Conservation (phyloP, 1,140 invertebrate species). For the Drosophila elegans region DNA sequence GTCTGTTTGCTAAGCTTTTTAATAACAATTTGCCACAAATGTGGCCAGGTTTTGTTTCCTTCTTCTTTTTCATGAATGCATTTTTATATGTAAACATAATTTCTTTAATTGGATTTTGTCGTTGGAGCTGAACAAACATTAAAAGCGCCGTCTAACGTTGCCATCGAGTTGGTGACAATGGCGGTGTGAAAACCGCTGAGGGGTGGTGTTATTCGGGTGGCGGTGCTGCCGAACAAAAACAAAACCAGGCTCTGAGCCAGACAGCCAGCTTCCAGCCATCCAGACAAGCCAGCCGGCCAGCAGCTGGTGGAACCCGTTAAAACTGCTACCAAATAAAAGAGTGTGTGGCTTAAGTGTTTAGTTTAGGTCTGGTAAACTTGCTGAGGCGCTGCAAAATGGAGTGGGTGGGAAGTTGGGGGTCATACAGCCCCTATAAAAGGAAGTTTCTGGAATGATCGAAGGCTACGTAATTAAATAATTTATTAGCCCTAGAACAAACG, state of each 20-base stretch:
- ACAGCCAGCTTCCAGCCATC: slow-evolving; percentile 20
- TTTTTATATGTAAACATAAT: slow-evolving; percentile 77
- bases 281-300: slow-evolving; percentile 43
- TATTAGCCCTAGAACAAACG: neutral
- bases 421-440: neutral
- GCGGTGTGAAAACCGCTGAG: slow-evolving; percentile 58
- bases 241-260: slow-evolving; percentile 46
- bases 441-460: neutral
- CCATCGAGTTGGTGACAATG: slow-evolving; percentile 35
- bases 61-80: slow-evolving; percentile 31
- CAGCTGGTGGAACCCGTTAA: slow-evolving; percentile 75
- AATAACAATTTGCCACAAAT: slow-evolving; percentile 78
- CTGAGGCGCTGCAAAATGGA: slow-evolving; percentile 22
- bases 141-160: slow-evolving; percentile 55
- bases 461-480: neutral
- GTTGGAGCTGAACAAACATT: slow-evolving; percentile 58
- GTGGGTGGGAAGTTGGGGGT: neutral
- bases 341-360: slow-evolving; percentile 27
- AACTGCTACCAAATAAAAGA: slow-evolving; percentile 54
- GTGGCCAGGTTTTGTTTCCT: slow-evolving; percentile 49
- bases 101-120: slow-evolving; percentile 82
- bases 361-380: slow-evolving; percentile 36
- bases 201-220: slow-evolving; percentile 17
- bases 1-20: slow-evolving; percentile 72
- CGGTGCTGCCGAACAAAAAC: slow-evolving; percentile 42